Evolutionary conservation across 2,888 invertebrate species (phyloP).

Genomic region (Oxycera nigricornis): DNA sequence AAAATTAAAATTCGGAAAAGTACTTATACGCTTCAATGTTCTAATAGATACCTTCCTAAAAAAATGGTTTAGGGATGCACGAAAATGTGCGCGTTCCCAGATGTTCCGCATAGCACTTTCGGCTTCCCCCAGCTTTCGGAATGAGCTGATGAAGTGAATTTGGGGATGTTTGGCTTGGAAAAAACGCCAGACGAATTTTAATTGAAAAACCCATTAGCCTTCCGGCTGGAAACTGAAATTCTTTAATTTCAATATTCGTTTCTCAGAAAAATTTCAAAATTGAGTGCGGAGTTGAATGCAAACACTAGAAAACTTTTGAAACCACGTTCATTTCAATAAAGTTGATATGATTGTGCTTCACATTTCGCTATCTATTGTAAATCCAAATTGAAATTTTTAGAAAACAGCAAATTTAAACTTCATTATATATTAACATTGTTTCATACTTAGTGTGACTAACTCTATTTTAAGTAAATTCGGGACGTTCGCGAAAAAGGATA

Average conservation of each 20-base stretch:
- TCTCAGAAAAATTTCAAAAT: too few species aligned
- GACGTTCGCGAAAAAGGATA: too few species aligned
- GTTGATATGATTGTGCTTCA: too few species aligned
- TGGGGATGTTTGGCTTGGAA: neutral
- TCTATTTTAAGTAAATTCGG: too few species aligned
- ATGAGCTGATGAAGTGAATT: neutral
- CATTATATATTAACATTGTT: too few species aligned
- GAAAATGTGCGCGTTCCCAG: neutral
- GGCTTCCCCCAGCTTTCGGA: neutral
- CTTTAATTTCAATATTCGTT: constrained; percentile 3
- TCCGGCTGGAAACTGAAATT: neutral
- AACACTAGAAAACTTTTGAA: too few species aligned
- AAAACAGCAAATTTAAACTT: too few species aligned
- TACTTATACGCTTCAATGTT: neutral
- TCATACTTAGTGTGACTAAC: too few species aligned
- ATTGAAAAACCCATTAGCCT: constrained; percentile 38
- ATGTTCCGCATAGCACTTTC: neutral
- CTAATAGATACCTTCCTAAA: neutral
- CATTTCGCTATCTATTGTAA: too few species aligned
- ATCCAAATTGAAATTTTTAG: too few species aligned
- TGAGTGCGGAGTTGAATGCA: too few species aligned
- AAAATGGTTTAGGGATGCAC: neutral
- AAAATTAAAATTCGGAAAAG: neutral
- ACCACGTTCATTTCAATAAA: too few species aligned
- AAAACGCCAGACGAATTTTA: constrained; percentile 38